Percentiles rank a stretch among this genome's conserved stretches.
phyloP scores from a whole-genome alignment of 2,113 vertebrate genomes.

The Pollachius pollachius region DNA sequence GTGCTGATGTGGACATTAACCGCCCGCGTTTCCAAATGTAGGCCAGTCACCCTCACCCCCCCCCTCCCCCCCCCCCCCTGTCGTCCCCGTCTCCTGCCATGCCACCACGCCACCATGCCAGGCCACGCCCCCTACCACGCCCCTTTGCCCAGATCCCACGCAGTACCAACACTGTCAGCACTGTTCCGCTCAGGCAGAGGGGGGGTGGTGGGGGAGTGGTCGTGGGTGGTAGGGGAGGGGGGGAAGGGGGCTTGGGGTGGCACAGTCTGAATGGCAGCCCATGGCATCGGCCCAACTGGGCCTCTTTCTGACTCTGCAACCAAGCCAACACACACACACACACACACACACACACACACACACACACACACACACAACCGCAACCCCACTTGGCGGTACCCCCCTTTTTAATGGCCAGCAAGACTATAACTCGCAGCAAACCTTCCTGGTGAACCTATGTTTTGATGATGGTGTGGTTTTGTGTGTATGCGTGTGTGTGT shows the following conservation, averaged over 20 bases:
- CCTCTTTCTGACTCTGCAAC: slow-evolving; percentile 31
- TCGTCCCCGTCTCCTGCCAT: slow-evolving; percentile 14
- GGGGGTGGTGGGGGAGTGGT: no score
- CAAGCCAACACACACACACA: no score
- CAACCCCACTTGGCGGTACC: no score
- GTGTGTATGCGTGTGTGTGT: background rate
- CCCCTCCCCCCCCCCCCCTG: slow-evolving; percentile 48
- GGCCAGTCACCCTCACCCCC: slow-evolving; percentile 39
- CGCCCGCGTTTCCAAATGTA: slow-evolving; percentile 62
- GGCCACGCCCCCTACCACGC: slow-evolving; percentile 50
- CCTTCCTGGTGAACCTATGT: slow-evolving; percentile 17
- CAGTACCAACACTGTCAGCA: slow-evolving; percentile 45
- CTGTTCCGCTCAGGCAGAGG: slow-evolving; percentile 41
- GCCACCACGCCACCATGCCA: slow-evolving; percentile 47
- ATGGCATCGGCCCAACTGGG: slow-evolving; percentile 39
- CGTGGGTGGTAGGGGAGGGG: slow-evolving; percentile 8
- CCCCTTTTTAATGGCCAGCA: slow-evolving; percentile 42
- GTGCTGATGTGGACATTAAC: slow-evolving; percentile 81
- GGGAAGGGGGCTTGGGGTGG: slow-evolving; percentile 25
- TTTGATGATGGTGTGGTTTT: slow-evolving; percentile 15
- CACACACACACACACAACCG: no score
- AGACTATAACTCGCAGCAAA: slow-evolving; percentile 46
- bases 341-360: no score
- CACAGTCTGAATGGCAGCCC: slow-evolving; percentile 18
- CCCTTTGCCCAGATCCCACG: slow-evolving; percentile 35